Conservation (phyloP, 2,797 vertebrate genomes). For the Lerista edwardsae region DNA sequence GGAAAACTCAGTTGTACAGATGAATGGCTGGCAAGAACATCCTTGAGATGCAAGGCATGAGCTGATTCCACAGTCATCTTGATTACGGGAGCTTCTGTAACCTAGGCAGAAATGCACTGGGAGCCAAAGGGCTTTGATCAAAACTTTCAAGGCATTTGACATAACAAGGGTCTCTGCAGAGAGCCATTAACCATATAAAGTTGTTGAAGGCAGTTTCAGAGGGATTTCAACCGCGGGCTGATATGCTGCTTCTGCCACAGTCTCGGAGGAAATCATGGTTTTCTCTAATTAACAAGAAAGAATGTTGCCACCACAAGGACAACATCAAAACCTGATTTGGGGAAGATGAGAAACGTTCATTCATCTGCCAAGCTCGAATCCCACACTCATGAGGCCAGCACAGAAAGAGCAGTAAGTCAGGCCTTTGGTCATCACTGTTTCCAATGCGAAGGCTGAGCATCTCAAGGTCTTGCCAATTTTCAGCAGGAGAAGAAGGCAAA, state of each 20-base stretch:
- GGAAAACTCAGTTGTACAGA: neutral
- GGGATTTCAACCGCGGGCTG: neutral
- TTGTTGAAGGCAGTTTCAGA: conserved; percentile 12
- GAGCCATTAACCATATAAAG: neutral
- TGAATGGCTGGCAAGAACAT: neutral
- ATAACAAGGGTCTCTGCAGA: conserved; percentile 7
- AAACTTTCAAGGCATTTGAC: neutral
- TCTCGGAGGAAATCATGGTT: conserved; percentile 2
- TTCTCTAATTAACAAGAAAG: neutral
- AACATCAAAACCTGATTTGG: conserved; percentile 24
- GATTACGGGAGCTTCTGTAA: neutral
- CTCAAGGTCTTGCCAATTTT: neutral
- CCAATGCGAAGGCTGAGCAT: neutral
- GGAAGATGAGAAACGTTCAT: neutral
- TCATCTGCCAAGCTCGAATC: neutral
- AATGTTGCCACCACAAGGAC: conserved; percentile 16
- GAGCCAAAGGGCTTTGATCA: neutral
- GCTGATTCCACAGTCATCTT: neutral
- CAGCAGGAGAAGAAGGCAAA: neutral
- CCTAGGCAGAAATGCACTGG: neutral
- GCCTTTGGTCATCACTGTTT: neutral
- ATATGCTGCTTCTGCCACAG: neutral
- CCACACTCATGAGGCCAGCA: neutral
- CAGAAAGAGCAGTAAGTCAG: too few relatives aligned
- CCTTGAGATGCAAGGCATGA: neutral